Conservation (phyloP, 2,888 invertebrate species). For the Xylota segnis region DNA sequence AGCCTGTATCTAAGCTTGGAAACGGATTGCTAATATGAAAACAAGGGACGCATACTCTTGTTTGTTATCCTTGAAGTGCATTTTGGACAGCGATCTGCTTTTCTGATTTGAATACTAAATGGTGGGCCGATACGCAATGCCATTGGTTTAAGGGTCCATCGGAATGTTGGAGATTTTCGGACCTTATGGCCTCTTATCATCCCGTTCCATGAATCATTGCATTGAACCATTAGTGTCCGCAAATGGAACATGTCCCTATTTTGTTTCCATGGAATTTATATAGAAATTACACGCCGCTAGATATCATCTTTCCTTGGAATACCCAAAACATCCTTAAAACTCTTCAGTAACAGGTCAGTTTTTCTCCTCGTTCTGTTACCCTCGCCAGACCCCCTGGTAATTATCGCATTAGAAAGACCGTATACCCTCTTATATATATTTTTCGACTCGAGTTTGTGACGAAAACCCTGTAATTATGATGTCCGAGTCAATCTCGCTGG, state of each 20-base stretch:
- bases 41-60: no score
- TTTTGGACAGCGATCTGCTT: no score
- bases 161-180: no score
- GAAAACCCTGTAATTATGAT: slow-evolving; percentile 75
- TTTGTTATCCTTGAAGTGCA: no score
- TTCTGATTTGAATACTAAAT: no score
- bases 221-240: no score
- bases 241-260: not conserved
- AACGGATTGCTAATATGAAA: no score
- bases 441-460: slow-evolving; percentile 44
- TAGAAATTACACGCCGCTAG: slow-evolving; percentile 22
- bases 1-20: no score
- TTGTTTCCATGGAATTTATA: slow-evolving; percentile 49
- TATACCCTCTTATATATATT: slow-evolving; percentile 18
- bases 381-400: slow-evolving; percentile 51
- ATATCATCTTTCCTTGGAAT: slow-evolving; percentile 59
- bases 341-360: slow-evolving; percentile 34
- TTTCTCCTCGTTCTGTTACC: slow-evolving; percentile 40
- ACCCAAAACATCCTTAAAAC: slow-evolving; percentile 5
- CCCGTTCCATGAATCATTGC: no score
- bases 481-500: slow-evolving; percentile 73
- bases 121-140: no score
- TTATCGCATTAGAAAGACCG: slow-evolving; percentile 70
- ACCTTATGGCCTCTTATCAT: no score
- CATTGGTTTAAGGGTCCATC: no score